These are phyloP conservation scores for Dromius quadrimaculatus DNA, from an alignment of 2,888 invertebrate species.

Conservation along the genomic window DNA sequence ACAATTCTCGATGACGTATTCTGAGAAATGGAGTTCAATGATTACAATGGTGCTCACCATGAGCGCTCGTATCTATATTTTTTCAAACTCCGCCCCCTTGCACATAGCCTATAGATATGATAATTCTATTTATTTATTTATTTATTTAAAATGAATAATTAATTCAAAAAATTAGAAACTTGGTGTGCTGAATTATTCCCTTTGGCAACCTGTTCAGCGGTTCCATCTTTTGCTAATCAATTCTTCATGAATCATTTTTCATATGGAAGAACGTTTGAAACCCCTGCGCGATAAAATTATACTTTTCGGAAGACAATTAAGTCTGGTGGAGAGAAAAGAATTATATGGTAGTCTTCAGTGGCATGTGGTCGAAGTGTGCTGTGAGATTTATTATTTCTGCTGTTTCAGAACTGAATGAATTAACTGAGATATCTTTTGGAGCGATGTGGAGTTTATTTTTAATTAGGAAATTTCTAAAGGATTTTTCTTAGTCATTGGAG, in stretches of 20 bases:
- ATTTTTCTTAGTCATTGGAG: conserved; percentile 31
- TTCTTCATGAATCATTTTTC: conserved; percentile 47
- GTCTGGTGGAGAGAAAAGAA: conserved; percentile 5
- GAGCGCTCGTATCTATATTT: no score
- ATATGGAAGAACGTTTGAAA: conserved; percentile 15
- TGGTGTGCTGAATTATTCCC: no score
- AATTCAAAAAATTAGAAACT: no score
- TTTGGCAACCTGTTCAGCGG: no score
- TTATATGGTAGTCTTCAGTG: conserved; percentile 26
- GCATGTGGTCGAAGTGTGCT: conserved; percentile 16
- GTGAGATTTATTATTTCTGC: conserved; percentile 36
- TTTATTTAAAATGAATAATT: no score
- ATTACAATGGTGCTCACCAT: no score
- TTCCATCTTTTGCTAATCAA: conserved; percentile 51
- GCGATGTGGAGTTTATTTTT: conserved; percentile 40
- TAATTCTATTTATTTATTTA: no score
- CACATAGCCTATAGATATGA: no score
- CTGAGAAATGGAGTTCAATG: no score
- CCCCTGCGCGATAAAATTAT: conserved; percentile 38
- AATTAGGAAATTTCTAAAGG: conserved; percentile 30
- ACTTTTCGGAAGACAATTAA: conserved; percentile 47
- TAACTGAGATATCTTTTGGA: conserved; percentile 18
- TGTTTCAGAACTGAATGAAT: conserved; percentile 19
- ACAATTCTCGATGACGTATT: no score
- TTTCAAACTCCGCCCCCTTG: no score